Conservation (phyloP, 2,888 invertebrate species). For the Pyrrhia umbra region DNA sequence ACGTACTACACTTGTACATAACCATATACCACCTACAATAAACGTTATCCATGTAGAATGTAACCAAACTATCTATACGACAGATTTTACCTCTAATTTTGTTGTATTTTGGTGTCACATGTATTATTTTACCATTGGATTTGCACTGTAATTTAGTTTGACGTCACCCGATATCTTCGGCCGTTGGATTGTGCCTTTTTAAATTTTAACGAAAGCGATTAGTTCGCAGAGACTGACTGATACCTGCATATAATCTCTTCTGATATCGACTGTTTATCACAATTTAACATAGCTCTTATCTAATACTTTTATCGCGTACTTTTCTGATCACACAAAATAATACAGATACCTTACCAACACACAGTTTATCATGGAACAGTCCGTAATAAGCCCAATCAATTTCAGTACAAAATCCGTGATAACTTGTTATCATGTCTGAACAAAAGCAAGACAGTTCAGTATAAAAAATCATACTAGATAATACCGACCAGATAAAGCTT, state of each 20-base stretch:
- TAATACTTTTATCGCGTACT: slow-evolving; percentile 74
- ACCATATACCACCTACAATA: slow-evolving; percentile 36
- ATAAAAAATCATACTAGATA: slow-evolving; percentile 74
- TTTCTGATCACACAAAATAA: slow-evolving; percentile 78
- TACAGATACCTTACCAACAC: slow-evolving; percentile 60
- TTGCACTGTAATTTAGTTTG: slow-evolving; percentile 39
- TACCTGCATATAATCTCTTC: slow-evolving; percentile 53
- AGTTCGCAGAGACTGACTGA: slow-evolving; percentile 67
- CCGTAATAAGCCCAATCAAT: slow-evolving; percentile 83
- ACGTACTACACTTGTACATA: slow-evolving; percentile 35
- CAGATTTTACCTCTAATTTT: slow-evolving; percentile 27
- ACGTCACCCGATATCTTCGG: slow-evolving; percentile 57
- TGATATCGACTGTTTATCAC: slow-evolving; percentile 63
- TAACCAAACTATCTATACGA: slow-evolving; percentile 21
- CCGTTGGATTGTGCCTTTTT: slow-evolving; percentile 66
- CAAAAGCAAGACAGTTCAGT: slow-evolving; percentile 76
- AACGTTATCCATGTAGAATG: slow-evolving; percentile 40
- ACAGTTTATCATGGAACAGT: slow-evolving; percentile 70
- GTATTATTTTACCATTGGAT: slow-evolving; percentile 19
- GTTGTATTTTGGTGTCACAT: slow-evolving; percentile 28
- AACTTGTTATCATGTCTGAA: slow-evolving; percentile 73
- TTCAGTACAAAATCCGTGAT: slow-evolving; percentile 80
- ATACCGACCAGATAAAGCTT: slow-evolving; percentile 67
- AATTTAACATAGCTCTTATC: slow-evolving; percentile 72
- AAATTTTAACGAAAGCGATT: slow-evolving; percentile 67